Evolutionary conservation across 35 echinoderm and acorn worm species (phyloP).

Genomic region (Patiria miniata): DNA sequence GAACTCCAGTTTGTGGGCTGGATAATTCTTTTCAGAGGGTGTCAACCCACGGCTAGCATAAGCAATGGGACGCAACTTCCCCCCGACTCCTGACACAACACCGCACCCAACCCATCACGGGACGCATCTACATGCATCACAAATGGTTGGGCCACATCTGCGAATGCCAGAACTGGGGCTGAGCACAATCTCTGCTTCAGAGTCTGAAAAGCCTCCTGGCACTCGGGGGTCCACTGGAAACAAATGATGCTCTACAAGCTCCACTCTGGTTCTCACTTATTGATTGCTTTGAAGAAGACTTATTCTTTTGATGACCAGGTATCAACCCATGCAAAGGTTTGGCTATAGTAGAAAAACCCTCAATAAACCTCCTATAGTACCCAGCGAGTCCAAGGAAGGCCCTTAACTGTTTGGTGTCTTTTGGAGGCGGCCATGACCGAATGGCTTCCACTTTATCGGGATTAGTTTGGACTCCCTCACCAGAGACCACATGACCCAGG

Average conservation of each 20-base stretch:
- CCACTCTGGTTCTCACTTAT: background rate
- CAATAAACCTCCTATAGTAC: conserved; percentile 74
- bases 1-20: too few relatives aligned
- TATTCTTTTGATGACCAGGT: background rate
- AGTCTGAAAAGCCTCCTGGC: background rate
- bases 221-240: conserved; percentile 16
- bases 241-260: background rate
- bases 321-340: conserved; percentile 58
- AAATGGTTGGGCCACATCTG: conserved; percentile 44
- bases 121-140: conserved; percentile 37
- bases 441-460: conserved; percentile 47
- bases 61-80: conserved; percentile 17
- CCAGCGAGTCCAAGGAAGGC: conserved; percentile 67
- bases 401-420: conserved; percentile 42
- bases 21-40: conserved; percentile 51
- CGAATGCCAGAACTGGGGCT: conserved; percentile 41
- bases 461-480: conserved; percentile 57
- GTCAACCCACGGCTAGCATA: conserved; percentile 50
- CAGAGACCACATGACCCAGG: conserved; percentile 70
- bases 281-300: background rate
- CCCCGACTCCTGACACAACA: conserved; percentile 49
- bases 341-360: conserved; percentile 60
- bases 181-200: conserved; percentile 5
- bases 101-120: conserved; percentile 49
- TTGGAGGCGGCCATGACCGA: conserved; percentile 54